Evolutionary conservation across 2,797 vertebrate genomes (phyloP).

Genomic region (Cynodonichthys magdalenae): DNA sequence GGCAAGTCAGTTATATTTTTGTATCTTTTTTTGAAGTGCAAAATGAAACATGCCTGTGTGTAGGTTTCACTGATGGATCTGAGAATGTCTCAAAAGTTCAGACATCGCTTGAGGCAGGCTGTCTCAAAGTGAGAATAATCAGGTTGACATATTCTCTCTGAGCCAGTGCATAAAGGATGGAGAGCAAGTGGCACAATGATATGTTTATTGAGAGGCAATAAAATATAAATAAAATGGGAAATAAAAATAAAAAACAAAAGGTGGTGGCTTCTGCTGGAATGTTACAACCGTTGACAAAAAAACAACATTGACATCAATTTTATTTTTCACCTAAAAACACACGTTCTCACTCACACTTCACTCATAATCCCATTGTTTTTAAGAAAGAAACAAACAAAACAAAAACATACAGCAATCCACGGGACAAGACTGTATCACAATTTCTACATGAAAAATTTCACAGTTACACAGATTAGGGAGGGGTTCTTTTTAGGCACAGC

Average conservation of each 20-base stretch:
- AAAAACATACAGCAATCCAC: conserved; percentile 68
- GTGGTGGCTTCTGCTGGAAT: conserved; percentile 74
- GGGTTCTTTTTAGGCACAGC: conserved; percentile 70
- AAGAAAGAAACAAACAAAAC: conserved; percentile 39
- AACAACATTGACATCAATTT: conserved; percentile 55
- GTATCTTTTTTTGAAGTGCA: background rate
- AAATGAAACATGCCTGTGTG: conserved; percentile 3
- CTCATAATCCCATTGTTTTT: conserved; percentile 32
- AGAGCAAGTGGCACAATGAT: conserved; percentile 77
- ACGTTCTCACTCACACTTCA: conserved; percentile 7
- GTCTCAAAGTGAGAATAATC: conserved; percentile 50
- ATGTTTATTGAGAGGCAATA: conserved; percentile 84
- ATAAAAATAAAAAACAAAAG: conserved; percentile 68
- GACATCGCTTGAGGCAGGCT: conserved; percentile 44
- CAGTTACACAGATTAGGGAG: conserved; percentile 66
- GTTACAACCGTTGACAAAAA: conserved; percentile 75
- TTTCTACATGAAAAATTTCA: conserved; percentile 71
- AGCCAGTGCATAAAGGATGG: conserved; percentile 42
- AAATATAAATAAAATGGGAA: conserved; percentile 69
- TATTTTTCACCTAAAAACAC: conserved; percentile 48
- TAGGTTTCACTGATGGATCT: conserved; percentile 37
- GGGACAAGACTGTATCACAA: conserved; percentile 74
- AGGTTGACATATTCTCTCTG: conserved; percentile 50
- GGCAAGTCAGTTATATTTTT: too few species aligned
- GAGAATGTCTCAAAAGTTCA: conserved; percentile 62